Percentiles rank a stretch among this genome's conserved stretches.
phyloP scores from a whole-genome alignment of 2,888 invertebrate species.

The Lepidocyrtinus sp. region DNA sequence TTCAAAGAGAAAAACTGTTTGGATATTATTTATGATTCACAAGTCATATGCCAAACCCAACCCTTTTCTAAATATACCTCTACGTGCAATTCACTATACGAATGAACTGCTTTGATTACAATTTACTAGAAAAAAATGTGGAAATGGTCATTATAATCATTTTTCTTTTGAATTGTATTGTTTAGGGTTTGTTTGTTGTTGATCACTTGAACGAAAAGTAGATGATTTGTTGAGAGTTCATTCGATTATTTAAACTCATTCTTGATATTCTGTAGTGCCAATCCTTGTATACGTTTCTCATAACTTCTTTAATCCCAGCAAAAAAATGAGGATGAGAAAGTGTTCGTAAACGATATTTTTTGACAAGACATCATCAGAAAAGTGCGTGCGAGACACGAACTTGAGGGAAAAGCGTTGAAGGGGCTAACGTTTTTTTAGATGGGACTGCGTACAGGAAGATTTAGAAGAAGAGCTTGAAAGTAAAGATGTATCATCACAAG shows the following conservation, averaged over 20 bases:
- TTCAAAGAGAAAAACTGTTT: slow-evolving; percentile 39
- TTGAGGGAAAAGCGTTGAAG: background rate
- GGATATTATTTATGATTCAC: too few relatives aligned
- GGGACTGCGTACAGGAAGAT: background rate
- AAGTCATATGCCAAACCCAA: background rate
- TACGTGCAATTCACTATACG: too few relatives aligned
- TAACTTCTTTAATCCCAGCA: too few relatives aligned
- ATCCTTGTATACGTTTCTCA: too few relatives aligned
- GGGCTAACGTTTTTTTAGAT: background rate
- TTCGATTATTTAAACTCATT: too few relatives aligned
- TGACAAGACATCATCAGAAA: slow-evolving; percentile 32
- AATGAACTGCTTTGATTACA: background rate
- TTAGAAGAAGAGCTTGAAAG: background rate
- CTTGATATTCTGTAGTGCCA: too few relatives aligned
- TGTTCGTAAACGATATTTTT: slow-evolving; percentile 36
- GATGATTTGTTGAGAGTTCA: slow-evolving; percentile 1
- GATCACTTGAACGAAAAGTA: background rate
- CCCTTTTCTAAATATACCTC: slow-evolving; percentile 2
- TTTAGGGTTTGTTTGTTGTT: background rate
- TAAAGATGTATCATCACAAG: too few relatives aligned
- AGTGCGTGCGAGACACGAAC: slow-evolving; percentile 30
- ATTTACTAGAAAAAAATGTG: background rate
- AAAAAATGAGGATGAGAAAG: slow-evolving; percentile 38
- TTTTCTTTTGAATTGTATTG: background rate
- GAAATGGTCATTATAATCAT: background rate